These are phyloP conservation scores for Xestia ashworthii DNA, from an alignment of 2,888 invertebrate species.

Conservation along the genomic window DNA sequence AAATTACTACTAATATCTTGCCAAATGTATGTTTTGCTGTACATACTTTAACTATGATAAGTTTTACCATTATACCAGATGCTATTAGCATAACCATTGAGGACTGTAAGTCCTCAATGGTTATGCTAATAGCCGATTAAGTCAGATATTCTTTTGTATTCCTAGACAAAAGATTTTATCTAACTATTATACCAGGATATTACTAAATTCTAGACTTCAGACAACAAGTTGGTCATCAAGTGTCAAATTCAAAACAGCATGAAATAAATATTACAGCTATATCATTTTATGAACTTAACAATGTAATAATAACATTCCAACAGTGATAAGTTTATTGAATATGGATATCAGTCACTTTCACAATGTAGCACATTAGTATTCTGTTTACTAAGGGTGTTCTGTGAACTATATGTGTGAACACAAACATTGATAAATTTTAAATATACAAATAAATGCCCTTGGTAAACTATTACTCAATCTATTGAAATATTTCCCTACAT, in stretches of 20 bases:
- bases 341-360: not conserved
- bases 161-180: no score
- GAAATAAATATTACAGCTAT: not conserved
- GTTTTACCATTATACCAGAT: not conserved
- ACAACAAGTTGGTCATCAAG: not conserved
- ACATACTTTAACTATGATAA: not conserved
- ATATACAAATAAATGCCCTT: not conserved
- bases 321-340: not conserved
- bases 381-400: not conserved
- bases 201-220: not conserved
- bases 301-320: not conserved
- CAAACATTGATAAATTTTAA: not conserved
- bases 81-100: no score
- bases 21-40: not conserved
- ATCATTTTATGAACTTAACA: not conserved
- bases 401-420: not conserved
- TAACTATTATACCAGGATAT: no score
- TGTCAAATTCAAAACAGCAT: not conserved
- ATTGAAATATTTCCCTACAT: constrained; percentile 6
- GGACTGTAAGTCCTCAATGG: not conserved
- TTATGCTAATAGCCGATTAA: not conserved
- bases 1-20: constrained; percentile 1
- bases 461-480: constrained; percentile 7
- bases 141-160: not conserved
- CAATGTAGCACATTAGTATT: not conserved